Evolutionary conservation across 2,113 vertebrate genomes (phyloP).

Genomic region (Motacilla tschutschensis): DNA sequence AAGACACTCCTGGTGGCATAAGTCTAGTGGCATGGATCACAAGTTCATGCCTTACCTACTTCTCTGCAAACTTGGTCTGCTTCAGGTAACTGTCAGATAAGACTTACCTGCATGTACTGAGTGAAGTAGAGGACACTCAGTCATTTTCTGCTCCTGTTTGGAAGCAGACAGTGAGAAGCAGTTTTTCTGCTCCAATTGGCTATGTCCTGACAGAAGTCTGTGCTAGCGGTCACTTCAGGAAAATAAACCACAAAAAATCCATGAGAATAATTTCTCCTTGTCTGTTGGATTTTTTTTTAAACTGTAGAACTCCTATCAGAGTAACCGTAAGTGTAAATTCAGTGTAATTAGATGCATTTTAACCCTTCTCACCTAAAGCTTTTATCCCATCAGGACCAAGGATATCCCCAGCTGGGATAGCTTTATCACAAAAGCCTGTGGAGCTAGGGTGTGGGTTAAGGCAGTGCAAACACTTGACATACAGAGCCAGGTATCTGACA

Average conservation of each 20-base stretch:
- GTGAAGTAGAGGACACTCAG: fast-evolving
- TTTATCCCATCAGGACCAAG: not conserved
- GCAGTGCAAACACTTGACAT: not conserved
- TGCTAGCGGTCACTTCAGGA: not conserved
- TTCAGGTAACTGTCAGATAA: not conserved
- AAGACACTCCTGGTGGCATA: not conserved
- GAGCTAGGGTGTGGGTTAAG: not conserved
- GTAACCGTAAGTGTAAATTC: not conserved
- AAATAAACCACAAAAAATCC: fast-evolving
- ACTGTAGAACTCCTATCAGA: not conserved
- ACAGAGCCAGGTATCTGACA: not conserved
- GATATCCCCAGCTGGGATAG: not conserved
- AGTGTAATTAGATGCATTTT: not conserved
- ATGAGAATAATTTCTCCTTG: not conserved
- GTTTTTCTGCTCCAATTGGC: not conserved
- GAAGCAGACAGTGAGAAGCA: not conserved
- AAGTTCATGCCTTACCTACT: not conserved
- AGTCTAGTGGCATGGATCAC: not conserved
- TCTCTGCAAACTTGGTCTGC: not conserved
- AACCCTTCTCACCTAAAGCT: not conserved
- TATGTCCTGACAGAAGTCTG: not conserved
- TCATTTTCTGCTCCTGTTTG: not conserved
- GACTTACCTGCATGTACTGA: not conserved
- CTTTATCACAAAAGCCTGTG: not conserved
- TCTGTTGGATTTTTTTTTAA: not conserved